These are phyloP conservation scores for Brachyptera putata DNA, from an alignment of 2,888 invertebrate genomes.

Conservation along the genomic window DNA sequence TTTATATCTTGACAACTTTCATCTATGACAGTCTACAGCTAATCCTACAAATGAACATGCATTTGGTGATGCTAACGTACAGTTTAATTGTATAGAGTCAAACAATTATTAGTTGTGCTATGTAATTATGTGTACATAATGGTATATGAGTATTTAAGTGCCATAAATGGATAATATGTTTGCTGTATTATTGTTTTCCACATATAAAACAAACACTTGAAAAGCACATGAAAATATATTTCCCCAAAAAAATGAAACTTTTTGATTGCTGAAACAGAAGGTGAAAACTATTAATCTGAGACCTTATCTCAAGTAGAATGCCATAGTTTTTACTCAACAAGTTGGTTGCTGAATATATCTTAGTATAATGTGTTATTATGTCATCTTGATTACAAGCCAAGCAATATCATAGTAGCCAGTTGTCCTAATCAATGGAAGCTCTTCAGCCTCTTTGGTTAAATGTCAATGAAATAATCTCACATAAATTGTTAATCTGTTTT, in stretches of 20 bases:
- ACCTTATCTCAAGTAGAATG: neutral
- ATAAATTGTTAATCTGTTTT: too few species aligned
- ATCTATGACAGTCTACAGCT: conserved; percentile 14
- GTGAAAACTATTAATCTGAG: too few species aligned
- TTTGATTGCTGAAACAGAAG: neutral
- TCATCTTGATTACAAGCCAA: neutral
- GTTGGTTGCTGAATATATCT: neutral
- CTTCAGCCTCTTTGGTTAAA: too few species aligned
- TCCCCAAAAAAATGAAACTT: neutral
- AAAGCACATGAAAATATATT: conserved; percentile 8
- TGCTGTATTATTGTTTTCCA: conserved; percentile 34
- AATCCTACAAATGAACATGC: conserved; percentile 2
- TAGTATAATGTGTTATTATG: neutral
- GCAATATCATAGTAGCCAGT: neutral
- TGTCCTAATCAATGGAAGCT: neutral
- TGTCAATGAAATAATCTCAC: too few species aligned
- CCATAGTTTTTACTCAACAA: neutral
- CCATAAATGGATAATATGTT: conserved; percentile 36
- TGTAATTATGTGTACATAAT: conserved; percentile 37
- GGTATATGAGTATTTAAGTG: conserved; percentile 37
- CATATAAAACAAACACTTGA: conserved; percentile 25
- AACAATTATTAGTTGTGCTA: conserved; percentile 32
- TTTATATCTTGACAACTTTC: neutral
- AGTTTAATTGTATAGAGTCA: conserved; percentile 26
- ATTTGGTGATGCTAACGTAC: conserved; percentile 24